Conservation (phyloP, 2,888 invertebrate species). For the Mayetiola destructor region DNA sequence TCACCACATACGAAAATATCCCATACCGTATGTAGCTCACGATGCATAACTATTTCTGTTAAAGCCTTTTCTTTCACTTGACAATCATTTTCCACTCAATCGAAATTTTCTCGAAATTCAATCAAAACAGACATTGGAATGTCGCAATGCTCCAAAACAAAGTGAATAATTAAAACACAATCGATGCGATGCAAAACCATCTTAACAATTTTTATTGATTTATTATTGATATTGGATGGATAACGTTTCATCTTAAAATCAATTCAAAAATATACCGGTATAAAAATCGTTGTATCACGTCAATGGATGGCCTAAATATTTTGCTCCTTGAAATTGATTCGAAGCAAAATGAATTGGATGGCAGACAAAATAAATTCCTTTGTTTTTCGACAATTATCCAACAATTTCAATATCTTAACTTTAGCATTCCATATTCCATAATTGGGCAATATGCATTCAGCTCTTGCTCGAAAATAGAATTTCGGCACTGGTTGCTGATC, state of each 20-base stretch:
- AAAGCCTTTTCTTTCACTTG: background rate
- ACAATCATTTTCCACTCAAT: background rate
- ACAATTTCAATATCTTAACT: background rate
- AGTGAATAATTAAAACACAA: background rate
- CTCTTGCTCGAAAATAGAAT: no score
- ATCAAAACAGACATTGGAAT: background rate
- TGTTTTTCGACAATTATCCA: background rate
- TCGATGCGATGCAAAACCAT: constrained; percentile 1
- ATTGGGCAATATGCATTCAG: no score
- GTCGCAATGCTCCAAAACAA: background rate
- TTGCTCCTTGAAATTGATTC: background rate
- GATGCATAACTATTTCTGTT: no score
- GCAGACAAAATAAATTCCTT: background rate
- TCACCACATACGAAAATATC: no score
- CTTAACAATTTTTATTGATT: constrained; percentile 1
- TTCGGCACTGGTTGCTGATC: background rate
- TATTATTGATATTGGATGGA: background rate
- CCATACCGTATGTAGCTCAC: no score
- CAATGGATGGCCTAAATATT: constrained; percentile 2
- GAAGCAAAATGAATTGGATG: no score
- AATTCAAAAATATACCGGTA: no score
- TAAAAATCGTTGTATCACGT: background rate
- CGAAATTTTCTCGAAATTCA: background rate
- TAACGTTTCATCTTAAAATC: background rate
- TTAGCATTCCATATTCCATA: background rate